Evolutionary conservation across 2,888 invertebrate genomes (phyloP).

Genomic region (Dicyrtomina minuta): DNA sequence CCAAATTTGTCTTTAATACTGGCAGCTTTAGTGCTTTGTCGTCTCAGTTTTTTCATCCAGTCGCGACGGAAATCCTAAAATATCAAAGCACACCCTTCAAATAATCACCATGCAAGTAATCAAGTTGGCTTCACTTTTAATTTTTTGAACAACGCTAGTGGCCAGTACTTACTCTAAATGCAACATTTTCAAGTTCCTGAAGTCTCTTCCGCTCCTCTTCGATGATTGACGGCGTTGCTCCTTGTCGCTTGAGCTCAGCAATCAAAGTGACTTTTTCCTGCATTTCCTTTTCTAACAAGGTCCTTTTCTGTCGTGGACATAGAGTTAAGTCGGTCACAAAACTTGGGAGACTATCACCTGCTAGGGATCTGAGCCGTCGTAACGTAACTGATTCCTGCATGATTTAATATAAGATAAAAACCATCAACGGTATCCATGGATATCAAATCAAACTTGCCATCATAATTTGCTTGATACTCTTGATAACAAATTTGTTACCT

Average conservation of each 20-base stretch:
- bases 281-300: slow-evolving; percentile 94
- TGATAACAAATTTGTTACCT: slow-evolving; percentile 29
- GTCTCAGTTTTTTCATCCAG: slow-evolving; percentile 84
- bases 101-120: not conserved
- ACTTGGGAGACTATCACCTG: slow-evolving; percentile 72
- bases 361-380: slow-evolving; percentile 66
- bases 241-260: slow-evolving; percentile 82
- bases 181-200: slow-evolving; percentile 88
- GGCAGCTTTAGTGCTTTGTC: slow-evolving; percentile 78
- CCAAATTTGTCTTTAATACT: slow-evolving; percentile 78
- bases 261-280: slow-evolving; percentile 95
- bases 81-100: no score
- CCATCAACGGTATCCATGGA: no score
- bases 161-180: slow-evolving; percentile 69
- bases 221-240: slow-evolving; percentile 85
- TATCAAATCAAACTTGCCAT: not conserved
- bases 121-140: no score
- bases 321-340: slow-evolving; percentile 79
- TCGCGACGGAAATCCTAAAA: slow-evolving; percentile 65
- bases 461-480: no score
- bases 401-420: not conserved
- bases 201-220: slow-evolving; percentile 88
- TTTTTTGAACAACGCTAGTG: not conserved
- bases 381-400: slow-evolving; percentile 69
- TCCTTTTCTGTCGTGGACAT: slow-evolving; percentile 81